Percentiles rank a stretch among this genome's conserved stretches.
These are phyloP conservation scores for Hylaeus anthracinus DNA, from an alignment of 1,140 invertebrate species.

Conservation along the genomic window DNA sequence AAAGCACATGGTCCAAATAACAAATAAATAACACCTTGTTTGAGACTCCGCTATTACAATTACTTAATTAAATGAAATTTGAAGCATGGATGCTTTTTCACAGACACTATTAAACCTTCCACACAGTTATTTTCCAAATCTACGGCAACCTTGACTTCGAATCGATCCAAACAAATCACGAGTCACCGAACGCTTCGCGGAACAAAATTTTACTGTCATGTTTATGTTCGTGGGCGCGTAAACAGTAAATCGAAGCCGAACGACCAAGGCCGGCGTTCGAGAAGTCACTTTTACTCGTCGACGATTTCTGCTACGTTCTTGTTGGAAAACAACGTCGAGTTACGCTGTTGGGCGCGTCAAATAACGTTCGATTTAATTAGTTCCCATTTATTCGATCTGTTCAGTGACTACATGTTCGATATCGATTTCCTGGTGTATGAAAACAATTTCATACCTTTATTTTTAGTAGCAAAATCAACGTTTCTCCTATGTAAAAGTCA, in stretches of 20 bases:
- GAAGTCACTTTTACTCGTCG: constrained; percentile 9
- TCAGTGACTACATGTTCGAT: not conserved
- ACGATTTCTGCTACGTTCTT: not conserved
- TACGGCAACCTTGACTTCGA: constrained; percentile 32
- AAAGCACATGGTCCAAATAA: too few relatives aligned
- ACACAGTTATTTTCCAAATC: constrained; percentile 11
- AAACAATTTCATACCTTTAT: not conserved
- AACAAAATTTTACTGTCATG: constrained; percentile 14
- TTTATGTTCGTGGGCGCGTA: constrained; percentile 13
- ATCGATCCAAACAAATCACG: constrained; percentile 27
- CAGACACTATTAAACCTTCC: not conserved
- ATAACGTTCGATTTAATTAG: constrained; percentile 21
- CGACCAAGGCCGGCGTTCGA: constrained; percentile 4
- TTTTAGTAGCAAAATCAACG: too few relatives aligned
- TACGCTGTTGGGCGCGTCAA: not conserved
- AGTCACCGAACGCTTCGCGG: constrained; percentile 9
- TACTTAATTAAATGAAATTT: too few relatives aligned
- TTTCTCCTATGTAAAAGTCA: too few relatives aligned
- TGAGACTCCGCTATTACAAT: too few relatives aligned
- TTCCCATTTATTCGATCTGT: not conserved
- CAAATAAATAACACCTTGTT: too few relatives aligned
- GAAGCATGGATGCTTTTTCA: not conserved
- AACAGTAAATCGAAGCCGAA: constrained; percentile 24
- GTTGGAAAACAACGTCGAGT: constrained; percentile 18
- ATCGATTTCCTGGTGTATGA: not conserved